Evolutionary conservation across 2,113 vertebrate genomes (phyloP).

Genomic region (Puntigrus tetrazona): DNA sequence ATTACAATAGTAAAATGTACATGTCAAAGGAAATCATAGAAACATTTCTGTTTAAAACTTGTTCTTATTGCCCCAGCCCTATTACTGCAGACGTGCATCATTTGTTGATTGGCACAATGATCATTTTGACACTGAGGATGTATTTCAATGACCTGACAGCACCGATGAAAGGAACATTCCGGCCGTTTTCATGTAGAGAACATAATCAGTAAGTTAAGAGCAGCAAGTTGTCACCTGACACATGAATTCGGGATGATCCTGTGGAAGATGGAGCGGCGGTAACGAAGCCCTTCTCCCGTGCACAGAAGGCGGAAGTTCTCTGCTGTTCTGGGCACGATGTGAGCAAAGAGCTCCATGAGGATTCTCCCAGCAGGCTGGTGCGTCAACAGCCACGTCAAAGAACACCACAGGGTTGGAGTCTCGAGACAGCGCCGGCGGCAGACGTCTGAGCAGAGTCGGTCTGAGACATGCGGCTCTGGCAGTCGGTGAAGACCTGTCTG

Average conservation of each 20-base stretch:
- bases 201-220: too few species aligned
- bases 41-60: background rate
- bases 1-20: too few species aligned
- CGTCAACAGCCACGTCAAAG: slow-evolving; percentile 79
- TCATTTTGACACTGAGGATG: too few species aligned
- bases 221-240: background rate
- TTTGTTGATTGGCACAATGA: too few species aligned
- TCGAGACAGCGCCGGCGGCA: slow-evolving; percentile 78
- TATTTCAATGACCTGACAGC: background rate
- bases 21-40: background rate
- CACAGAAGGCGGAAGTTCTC: slow-evolving; percentile 81
- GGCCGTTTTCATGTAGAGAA: background rate
- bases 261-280: background rate
- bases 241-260: background rate
- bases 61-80: too few species aligned
- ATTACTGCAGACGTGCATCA: too few species aligned
- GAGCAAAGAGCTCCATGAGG: slow-evolving; percentile 88
- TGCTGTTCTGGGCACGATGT: slow-evolving; percentile 89
- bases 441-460: slow-evolving; percentile 69
- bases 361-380: slow-evolving; percentile 80
- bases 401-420: slow-evolving; percentile 86
- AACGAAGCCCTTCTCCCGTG: too few species aligned
- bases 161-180: background rate
- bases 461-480: slow-evolving; percentile 50
- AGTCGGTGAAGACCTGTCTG: background rate